Evolutionary conservation across 1,140 invertebrate species (phyloP), one percentile per base, ranked within the genome.

Genomic region (Musca vetustissima): DNA sequence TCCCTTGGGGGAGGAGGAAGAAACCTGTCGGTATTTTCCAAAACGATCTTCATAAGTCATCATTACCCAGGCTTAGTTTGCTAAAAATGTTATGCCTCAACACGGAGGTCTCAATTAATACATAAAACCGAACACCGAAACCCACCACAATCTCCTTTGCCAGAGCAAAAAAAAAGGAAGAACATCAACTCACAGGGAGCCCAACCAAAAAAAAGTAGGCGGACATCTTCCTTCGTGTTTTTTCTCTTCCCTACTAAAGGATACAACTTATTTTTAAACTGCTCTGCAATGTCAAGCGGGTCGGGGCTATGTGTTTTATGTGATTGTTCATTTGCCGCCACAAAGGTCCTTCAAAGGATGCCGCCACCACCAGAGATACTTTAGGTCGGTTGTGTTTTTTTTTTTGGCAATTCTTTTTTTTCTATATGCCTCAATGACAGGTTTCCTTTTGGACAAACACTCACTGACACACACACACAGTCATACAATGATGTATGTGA

Each of bases 201-300:
- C n/a, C n/a, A n/a, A n/a, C n/a, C 28, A 4, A 43, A 13, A 4
- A 13, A 59, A 61, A 36, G 28, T 61, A 61, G 57, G 57, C 57
- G 57, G 57, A 61, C 57, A 61, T 61, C 36, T 43, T 55, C 36
- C 25, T 61, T 59, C 28, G 11, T 15, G 4, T 7, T 43, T n/a
- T n/a, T n/a, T n/a, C n/a, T n/a, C n/a, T n/a, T n/a, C n/a, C n/a
- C n/a, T n/a, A n/a, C n/a, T 8, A 28, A 13, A 43, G 6, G 36
- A 7, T 61, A 61, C 57, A 61, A 61, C 57, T 61, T 61, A 43
- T 19, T 61, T 43, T 21, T 61, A 61, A 61, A 28, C 57, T 61
- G 57, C 28, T 61, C 28, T 61, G n/a, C 28, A 43, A 61, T 61
- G 57, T 43, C 28, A 61, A 61, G 57, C 57, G 36, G n/a, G n/a